Evolutionary conservation across 2,888 invertebrate species (phyloP), one percentile per base, ranked within the genome.

Genomic region (Lithosia quadra): DNA sequence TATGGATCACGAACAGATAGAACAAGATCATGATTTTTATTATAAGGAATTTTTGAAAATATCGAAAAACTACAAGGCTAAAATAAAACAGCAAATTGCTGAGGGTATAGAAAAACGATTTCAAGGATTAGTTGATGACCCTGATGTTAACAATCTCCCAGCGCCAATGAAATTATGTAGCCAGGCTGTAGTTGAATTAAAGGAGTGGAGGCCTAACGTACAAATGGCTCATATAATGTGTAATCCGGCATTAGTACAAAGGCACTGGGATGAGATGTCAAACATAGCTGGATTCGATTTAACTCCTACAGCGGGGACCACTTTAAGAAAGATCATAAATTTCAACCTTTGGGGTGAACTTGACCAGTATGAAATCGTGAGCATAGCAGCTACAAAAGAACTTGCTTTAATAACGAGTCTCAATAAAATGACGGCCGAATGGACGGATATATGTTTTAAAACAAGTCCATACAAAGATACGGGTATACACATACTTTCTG

Each of bases 201-300:
- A 96, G 83, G 95, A 96, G 49, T 98, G 98, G 91, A 95, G 98
- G 87, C 96, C 97, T 21, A 97, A 97, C 79, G 96, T 99, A 62
- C 97, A 97, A 65, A 96, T 99, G 82, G 97, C 98, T 66, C 96
- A 97, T 68, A 98, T 98, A 36, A 97, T 99, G 96, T 99, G 99
- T 86, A 98, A 98, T 90, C 96, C 97, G 68, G 98, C 98, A 1
- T 93, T 99, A 77, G 94, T 97, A 61, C 96, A 97, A 81, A 95
- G 98, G 60, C 99, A 99, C 89, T 99, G 98, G 98, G 96, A 96
- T 84, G 96, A 97, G 88, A 98, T 99, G 97, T 97, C 98, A 0
- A 91, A 90, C 49, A 96, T 98, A 69, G 97, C 97, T 63, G 97
- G 97, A 5, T 97, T 97, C 86, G 98, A 98, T 89, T 92, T 99